Evolutionary conservation across 2,888 invertebrate genomes (phyloP).

Genomic region (Oasisia sp.): DNA sequence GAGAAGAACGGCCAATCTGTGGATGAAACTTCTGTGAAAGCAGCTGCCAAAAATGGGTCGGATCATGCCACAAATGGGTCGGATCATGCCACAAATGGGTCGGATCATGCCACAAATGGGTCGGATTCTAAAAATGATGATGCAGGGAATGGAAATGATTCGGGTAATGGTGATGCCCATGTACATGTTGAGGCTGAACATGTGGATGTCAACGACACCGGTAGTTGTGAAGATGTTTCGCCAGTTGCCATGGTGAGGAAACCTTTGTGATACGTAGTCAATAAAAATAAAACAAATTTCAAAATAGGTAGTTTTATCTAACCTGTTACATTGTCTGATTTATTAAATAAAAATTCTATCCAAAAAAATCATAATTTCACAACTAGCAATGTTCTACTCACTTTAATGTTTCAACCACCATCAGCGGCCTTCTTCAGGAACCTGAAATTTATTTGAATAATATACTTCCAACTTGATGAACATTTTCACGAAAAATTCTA

Average conservation of each 20-base stretch:
- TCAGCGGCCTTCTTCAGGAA: too few relatives aligned
- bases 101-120: not conserved
- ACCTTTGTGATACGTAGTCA: not conserved
- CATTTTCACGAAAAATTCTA: too few relatives aligned
- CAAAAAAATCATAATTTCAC: not conserved
- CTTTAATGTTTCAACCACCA: not conserved
- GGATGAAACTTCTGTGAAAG: not conserved
- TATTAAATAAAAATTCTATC: not conserved
- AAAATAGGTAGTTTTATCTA: not conserved
- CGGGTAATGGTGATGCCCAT: not conserved
- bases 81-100: not conserved
- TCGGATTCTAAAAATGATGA: not conserved
- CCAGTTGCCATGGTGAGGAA: conserved; percentile 18
- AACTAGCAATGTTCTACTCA: not conserved
- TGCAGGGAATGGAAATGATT: not conserved
- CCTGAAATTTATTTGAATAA: too few relatives aligned
- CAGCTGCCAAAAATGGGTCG: conserved; percentile 5
- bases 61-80: not conserved
- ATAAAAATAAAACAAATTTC: not conserved
- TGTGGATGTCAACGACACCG: not conserved
- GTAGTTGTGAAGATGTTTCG: conserved; percentile 20
- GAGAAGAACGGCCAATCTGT: conserved; percentile 23
- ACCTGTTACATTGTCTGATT: not conserved
- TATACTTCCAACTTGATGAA: too few relatives aligned
- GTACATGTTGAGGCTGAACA: not conserved